These are phyloP conservation scores for Campaea margaritaria DNA, from an alignment of 2,888 invertebrate species.

Conservation along the genomic window DNA sequence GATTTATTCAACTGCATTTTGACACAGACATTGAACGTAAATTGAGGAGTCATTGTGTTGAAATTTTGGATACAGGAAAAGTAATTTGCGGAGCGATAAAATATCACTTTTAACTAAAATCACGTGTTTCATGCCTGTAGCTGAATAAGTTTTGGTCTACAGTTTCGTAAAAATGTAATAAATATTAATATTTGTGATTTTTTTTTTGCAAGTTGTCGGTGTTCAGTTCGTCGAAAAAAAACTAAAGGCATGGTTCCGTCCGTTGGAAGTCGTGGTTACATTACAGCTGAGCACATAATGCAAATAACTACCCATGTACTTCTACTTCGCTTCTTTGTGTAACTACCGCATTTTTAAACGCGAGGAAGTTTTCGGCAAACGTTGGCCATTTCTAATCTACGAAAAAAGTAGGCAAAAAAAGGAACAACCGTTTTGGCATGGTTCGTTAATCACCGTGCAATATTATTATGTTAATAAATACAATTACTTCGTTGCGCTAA, in stretches of 20 bases:
- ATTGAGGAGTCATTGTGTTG: no score
- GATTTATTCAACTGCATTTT: neutral
- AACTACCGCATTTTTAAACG: constrained; percentile 22
- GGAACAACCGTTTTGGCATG: constrained; percentile 64
- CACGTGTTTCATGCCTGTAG: no score
- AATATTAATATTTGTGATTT: no score
- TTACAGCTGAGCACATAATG: neutral
- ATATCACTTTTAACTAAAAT: no score
- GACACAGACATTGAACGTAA: no score
- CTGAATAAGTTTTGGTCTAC: no score
- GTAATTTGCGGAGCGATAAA: neutral
- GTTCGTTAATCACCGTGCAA: constrained; percentile 71
- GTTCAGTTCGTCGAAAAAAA: no score
- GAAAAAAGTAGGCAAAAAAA: constrained; percentile 52
- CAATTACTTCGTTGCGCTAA: constrained; percentile 70
- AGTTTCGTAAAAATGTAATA: no score
- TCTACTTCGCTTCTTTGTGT: neutral
- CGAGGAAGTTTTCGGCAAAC: constrained; percentile 37
- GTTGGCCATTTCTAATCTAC: constrained; percentile 45
- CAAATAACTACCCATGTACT: neutral
- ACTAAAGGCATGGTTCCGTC: no score
- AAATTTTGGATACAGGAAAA: neutral
- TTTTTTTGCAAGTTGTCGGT: no score
- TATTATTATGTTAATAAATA: constrained; percentile 80
- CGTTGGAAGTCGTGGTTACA: neutral